Evolutionary conservation across 2,113 vertebrate species (phyloP).

Genomic region (Naja naja): DNA sequence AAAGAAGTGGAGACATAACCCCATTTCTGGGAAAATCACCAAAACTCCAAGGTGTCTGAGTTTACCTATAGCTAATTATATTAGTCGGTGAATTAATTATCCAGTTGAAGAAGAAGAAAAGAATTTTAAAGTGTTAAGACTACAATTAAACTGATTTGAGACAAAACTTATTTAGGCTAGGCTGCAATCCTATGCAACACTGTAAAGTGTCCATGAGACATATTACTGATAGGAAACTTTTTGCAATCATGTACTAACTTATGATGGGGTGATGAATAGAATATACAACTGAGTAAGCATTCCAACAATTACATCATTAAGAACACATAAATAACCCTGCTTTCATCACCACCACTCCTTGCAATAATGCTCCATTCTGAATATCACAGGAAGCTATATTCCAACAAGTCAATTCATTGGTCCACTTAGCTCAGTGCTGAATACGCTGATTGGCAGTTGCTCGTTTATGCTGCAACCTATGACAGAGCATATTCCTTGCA

Average conservation of each 20-base stretch:
- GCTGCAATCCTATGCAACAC: background rate
- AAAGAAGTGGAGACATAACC: slow-evolving; percentile 17
- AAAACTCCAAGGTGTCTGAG: slow-evolving; percentile 33
- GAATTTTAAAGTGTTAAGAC: slow-evolving; percentile 4
- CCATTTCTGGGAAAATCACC: slow-evolving; percentile 17
- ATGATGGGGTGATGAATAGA: background rate
- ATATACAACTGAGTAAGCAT: background rate
- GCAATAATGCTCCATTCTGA: background rate
- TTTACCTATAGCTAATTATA: slow-evolving; percentile 54
- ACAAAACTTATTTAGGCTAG: background rate
- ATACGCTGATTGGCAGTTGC: background rate
- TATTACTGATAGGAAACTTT: background rate
- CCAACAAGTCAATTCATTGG: background rate
- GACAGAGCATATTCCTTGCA: background rate
- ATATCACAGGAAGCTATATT: background rate
- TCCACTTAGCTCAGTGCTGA: background rate
- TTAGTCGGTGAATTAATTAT: slow-evolving; percentile 47
- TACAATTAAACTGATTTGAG: background rate
- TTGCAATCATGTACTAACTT: background rate
- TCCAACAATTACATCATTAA: too few relatives aligned
- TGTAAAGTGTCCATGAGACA: background rate
- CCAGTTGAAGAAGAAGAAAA: background rate
- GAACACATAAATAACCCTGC: background rate
- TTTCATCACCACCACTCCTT: background rate
- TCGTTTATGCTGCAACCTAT: background rate